Evolutionary conservation across 2,113 vertebrate species (phyloP), one percentile per base, ranked within the genome.

Genomic region (Synchiropus splendidus): DNA sequence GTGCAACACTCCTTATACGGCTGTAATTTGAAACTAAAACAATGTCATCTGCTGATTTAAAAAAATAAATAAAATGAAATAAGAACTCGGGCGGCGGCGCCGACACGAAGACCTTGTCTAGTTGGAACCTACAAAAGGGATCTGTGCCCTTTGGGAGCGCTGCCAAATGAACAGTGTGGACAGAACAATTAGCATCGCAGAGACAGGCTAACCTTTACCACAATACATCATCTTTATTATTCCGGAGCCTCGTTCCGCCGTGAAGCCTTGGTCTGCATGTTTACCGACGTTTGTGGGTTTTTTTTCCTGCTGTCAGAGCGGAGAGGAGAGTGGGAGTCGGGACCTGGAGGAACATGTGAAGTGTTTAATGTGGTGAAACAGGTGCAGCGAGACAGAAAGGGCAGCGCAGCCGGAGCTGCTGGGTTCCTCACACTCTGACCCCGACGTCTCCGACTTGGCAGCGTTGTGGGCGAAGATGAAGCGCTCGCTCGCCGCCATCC

Each of bases 111-210:
- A 61, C 61, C n/a, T 44, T 67, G 71, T 80, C 52, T 48, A 47
- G 48, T 55, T 67, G 64, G 64, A 77, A 76, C 70, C 80, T 84
- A 84, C 75, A 74, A 76, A 85, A 86, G 50, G 54, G 60, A 78
- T 27, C 11, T 31, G 16, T 88, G 81, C 79, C 84, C 86, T 89
- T 90, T 90, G 83, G 84, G 75, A 87, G 69, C 58, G 57, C 74
- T 64, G 77, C 75, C 75, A 85, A 89, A 89, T 87, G 77, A 90
- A 88, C 82, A 87, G 69, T 83, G 59, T 83, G 88, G 86, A 86
- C 79, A 88, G 85, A 88, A 86, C 81, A 89, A 89, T 90, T 89
- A 89, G 82, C 88, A 87, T 90, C 88, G 90, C 83, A 81, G 87
- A 88, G 80, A 83, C 68, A 80, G 68, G 73, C 72, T 88, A 87